A percentile compares a stretch with the other conserved stretches of the same genome.
phyloP scores from a whole-genome alignment of 2,888 invertebrate species.

The Microchrysa polita region DNA sequence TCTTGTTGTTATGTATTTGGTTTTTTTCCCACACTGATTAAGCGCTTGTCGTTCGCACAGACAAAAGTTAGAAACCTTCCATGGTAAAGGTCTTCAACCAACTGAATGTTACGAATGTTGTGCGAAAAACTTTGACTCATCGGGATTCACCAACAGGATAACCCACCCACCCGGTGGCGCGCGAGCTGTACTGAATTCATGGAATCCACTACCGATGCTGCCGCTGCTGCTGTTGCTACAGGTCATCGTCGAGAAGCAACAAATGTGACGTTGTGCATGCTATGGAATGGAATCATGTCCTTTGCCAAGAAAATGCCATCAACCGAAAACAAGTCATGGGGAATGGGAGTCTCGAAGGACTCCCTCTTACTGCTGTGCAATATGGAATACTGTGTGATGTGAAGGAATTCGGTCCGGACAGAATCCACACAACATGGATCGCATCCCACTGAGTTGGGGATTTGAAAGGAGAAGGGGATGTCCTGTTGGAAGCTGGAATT shows the following conservation, averaged over 20 bases:
- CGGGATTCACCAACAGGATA: slow-evolving; percentile 13
- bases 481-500: neutral
- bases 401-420: neutral
- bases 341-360: neutral
- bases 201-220: slow-evolving; percentile 5
- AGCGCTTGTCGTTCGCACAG: neutral
- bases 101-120: slow-evolving; percentile 24
- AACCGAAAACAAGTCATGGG: neutral
- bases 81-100: slow-evolving; percentile 30
- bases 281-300: slow-evolving; percentile 1
- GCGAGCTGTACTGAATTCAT: slow-evolving; percentile 1
- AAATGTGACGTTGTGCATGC: slow-evolving; percentile 25
- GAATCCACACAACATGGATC: neutral
- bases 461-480: neutral
- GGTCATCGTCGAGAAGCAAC: slow-evolving; percentile 31
- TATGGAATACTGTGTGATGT: neutral
- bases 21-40: too few relatives aligned
- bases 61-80: slow-evolving; percentile 23
- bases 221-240: neutral
- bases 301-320: neutral
- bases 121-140: neutral
- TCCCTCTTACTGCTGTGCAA: neutral
- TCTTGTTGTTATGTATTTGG: too few relatives aligned
- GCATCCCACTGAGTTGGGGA: neutral
- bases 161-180: too few relatives aligned